Conservation (phyloP, 23 tunicate genomes). For the Styela clava region DNA sequence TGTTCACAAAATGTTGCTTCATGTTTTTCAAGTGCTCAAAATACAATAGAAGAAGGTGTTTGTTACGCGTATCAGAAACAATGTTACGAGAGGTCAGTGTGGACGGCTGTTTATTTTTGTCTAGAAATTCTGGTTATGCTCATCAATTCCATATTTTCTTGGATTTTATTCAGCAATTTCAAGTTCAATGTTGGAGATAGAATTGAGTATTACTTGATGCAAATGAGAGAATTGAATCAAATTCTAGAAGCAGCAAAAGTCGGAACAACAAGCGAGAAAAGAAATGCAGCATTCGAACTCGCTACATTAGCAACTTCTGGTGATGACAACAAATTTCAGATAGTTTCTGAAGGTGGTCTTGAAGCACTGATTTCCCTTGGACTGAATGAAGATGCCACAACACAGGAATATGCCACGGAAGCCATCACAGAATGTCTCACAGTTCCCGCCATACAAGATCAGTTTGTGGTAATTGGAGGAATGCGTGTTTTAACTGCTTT, state of each 20-base stretch:
- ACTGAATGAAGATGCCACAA: conserved; percentile 47
- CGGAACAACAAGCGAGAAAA: conserved; percentile 58
- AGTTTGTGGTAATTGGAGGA: conserved; percentile 80
- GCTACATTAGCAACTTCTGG: conserved; percentile 93
- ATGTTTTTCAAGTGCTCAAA: conserved; percentile 54
- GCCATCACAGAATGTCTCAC: conserved; percentile 93
- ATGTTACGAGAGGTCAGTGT: conserved; percentile 82
- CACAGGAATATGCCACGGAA: conserved; percentile 93
- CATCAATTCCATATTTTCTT: conserved; percentile 26
- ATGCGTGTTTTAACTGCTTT: conserved; percentile 68
- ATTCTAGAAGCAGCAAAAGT: conserved; percentile 44
- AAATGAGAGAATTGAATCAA: conserved; percentile 66
- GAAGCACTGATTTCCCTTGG: conserved; percentile 69
- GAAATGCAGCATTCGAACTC: conserved; percentile 81
- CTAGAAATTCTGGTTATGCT: conserved; percentile 49
- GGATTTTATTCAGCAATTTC: conserved; percentile 59
- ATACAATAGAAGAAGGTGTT: conserved; percentile 49
- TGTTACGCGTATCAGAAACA: conserved; percentile 48
- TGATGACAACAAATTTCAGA: conserved; percentile 82
- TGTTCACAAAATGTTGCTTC: conserved; percentile 19
- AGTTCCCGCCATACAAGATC: conserved; percentile 82
- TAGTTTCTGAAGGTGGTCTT: conserved; percentile 81
- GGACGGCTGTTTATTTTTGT: conserved; percentile 78
- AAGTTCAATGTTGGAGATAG: conserved; percentile 66
- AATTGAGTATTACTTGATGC: conserved; percentile 61